Evolutionary conservation across 2,888 invertebrate genomes (phyloP), one percentile per base, ranked within the genome.

Genomic region (Zhuqinia jingwanae): DNA sequence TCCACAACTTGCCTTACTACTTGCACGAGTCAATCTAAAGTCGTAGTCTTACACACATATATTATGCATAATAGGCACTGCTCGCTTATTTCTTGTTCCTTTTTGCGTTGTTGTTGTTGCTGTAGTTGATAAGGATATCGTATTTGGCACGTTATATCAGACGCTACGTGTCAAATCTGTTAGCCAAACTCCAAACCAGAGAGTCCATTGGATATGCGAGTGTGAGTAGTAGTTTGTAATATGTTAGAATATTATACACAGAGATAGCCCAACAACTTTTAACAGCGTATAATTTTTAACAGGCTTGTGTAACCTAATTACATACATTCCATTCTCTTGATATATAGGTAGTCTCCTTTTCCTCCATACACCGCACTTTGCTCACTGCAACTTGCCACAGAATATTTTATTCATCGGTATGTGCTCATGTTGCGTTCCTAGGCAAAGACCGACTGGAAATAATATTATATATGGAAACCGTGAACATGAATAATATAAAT

Each of bases 261-360:
- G n/a, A n/a, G n/a, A n/a, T n/a, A n/a, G n/a, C n/a, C n/a, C 42
- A 42, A 20, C 17, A 8, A 20, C 65, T 20, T 6, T 3, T 42
- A 17, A 42, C 20, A 58, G 58, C 17, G 11, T 13, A 36, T 27
- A 47, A 50, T 17, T 25, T 73, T 50, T 27, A 50, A 17, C 56
- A 30, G 15, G 36, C 53, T 76, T 56, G 73, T 27, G 76, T 56
- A 76, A 76, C 76, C 76, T 76, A 53, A 76, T 76, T 76, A 76
- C 76, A 56, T 76, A 76, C 56, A 56, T 76, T 56, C 20, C 36
- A 56, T 36, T 76, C 76, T 36, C 45, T 53, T 27, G n/a, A n/a
- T n/a, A n/a, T n/a, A n/a, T n/a, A n/a, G n/a, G n/a, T n/a, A 56
- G 30, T 76, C 76, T 30, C 36, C 56, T 56, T 36, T 36, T 73